Evolutionary conservation across 2,888 invertebrate genomes (phyloP).

Genomic region (Spicauda simplicius): DNA sequence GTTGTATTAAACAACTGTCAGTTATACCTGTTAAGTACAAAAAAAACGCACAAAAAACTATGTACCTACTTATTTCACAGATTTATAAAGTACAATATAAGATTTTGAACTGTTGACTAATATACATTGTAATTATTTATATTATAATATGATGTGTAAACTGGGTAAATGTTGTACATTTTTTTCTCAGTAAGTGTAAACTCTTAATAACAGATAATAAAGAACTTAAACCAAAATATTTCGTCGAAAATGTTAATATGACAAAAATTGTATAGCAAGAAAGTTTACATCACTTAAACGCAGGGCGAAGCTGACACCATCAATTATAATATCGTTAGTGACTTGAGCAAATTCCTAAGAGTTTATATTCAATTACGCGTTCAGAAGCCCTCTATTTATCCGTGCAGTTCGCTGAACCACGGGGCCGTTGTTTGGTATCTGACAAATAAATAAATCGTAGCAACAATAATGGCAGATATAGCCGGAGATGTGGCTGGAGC

Average conservation of each 20-base stretch:
- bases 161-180: no score
- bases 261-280: background rate
- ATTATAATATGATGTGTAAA: no score
- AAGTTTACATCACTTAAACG: constrained; percentile 32
- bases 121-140: no score
- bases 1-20: no score
- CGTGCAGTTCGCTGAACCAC: constrained; percentile 55
- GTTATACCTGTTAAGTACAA: no score
- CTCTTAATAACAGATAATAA: no score
- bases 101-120: no score
- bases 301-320: constrained; percentile 48
- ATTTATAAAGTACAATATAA: no score
- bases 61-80: no score
- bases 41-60: no score
- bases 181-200: no score
- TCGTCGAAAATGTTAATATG: background rate
- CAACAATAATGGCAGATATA: constrained; percentile 70
- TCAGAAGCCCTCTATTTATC: constrained; percentile 46
- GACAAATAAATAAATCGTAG: constrained; percentile 69
- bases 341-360: constrained; percentile 52
- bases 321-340: constrained; percentile 56
- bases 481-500: constrained; percentile 55
- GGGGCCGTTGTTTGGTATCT: constrained; percentile 55
- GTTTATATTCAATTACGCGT: constrained; percentile 54
- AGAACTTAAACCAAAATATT: background rate